phyloP scores from a whole-genome alignment of 2,888 invertebrate genomes.

The Drosophila gaucha region DNA sequence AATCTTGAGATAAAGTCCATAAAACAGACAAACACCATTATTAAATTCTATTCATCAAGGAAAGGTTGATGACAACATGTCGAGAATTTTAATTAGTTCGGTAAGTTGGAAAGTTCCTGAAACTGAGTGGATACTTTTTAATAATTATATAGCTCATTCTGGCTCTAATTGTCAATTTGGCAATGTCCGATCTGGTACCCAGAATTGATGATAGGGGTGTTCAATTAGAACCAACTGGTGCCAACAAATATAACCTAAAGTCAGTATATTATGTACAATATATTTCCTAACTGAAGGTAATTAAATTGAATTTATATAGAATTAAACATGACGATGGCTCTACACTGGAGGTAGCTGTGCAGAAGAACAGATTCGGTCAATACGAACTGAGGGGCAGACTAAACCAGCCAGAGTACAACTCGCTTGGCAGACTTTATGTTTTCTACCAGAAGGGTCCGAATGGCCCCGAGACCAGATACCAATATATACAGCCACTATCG shows the following conservation, averaged over 20 bases:
- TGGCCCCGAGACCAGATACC: background rate
- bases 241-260: no score
- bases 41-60: background rate
- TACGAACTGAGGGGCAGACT: constrained; percentile 8
- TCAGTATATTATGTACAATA: no score
- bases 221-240: no score
- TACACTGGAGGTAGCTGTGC: background rate
- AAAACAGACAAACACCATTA: no score
- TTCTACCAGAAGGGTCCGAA: background rate
- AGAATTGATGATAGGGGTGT: no score
- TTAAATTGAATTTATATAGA: background rate
- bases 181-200: no score
- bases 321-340: constrained; percentile 13
- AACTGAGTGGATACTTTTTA: background rate
- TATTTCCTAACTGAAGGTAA: no score
- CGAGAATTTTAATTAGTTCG: background rate
- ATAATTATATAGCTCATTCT: constrained; percentile 6
- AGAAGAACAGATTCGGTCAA: background rate
- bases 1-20: no score
- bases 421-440: background rate
- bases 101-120: constrained; percentile 1
- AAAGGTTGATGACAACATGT: constrained; percentile 8
- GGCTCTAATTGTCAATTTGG: constrained; percentile 1
- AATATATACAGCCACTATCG: background rate
- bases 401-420: background rate